These are phyloP conservation scores for Hanleya hanleyi DNA, from an alignment of 2,888 invertebrate species.

Conservation along the genomic window DNA sequence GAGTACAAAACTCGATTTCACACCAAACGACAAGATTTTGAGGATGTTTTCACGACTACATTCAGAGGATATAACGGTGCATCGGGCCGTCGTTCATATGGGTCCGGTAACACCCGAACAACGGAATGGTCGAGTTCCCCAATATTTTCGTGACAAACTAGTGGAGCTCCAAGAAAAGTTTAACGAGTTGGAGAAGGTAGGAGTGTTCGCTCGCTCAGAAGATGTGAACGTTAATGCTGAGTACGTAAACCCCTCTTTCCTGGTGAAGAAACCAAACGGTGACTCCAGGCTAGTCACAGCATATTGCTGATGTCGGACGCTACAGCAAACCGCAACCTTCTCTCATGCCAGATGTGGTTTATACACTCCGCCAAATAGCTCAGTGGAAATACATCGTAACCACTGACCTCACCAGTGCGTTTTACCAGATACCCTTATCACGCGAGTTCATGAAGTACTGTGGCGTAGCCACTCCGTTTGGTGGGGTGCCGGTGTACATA, in stretches of 20 bases:
- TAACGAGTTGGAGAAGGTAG: slow-evolving; percentile 43
- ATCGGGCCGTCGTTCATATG: too few relatives aligned
- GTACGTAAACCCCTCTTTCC: slow-evolving; percentile 49
- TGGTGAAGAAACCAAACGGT: slow-evolving; percentile 40
- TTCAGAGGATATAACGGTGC: too few relatives aligned
- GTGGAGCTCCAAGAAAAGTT: slow-evolving; percentile 40
- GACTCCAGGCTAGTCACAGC: slow-evolving; percentile 43
- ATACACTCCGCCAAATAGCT: slow-evolving; percentile 17
- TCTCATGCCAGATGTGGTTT: slow-evolving; percentile 34
- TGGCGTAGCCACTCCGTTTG: slow-evolving; percentile 39
- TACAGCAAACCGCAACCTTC: slow-evolving; percentile 47
- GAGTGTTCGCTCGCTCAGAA: slow-evolving; percentile 41
- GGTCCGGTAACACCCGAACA: too few relatives aligned
- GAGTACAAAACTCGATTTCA: too few relatives aligned
- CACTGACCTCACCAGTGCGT: slow-evolving; percentile 31
- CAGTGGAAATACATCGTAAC: slow-evolving; percentile 29
- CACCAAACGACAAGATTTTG: too few relatives aligned
- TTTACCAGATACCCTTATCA: slow-evolving; percentile 43
- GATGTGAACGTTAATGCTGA: slow-evolving; percentile 35
- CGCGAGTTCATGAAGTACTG: slow-evolving; percentile 36
- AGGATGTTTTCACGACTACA: too few relatives aligned
- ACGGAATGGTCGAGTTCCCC: too few relatives aligned
- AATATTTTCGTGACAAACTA: too few relatives aligned
- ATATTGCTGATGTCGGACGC: slow-evolving; percentile 40
- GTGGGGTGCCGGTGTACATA: slow-evolving; percentile 38